These are phyloP conservation scores for Thaleichthys pacificus DNA, from an alignment of 2,797 vertebrate genomes.

Conservation along the genomic window DNA sequence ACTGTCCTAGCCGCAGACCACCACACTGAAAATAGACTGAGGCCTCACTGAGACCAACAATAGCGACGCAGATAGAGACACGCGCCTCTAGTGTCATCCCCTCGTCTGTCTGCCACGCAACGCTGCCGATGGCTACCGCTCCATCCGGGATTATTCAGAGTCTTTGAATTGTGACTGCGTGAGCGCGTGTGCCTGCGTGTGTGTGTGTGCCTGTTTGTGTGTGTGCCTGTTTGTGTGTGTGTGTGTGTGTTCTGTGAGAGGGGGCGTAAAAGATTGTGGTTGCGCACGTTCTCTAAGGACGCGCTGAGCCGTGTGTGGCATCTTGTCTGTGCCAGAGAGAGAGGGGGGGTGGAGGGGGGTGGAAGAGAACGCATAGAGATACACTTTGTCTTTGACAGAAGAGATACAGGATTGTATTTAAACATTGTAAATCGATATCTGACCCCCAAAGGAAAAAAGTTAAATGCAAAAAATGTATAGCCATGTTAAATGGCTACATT, in stretches of 20 bases:
- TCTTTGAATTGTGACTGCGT: slow-evolving; percentile 4
- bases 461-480: not conserved
- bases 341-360: not conserved
- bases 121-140: slow-evolving; percentile 23
- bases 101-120: slow-evolving; percentile 19
- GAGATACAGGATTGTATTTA: not conserved
- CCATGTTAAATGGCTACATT: not conserved
- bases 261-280: slow-evolving; percentile 19
- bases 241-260: slow-evolving; percentile 7
- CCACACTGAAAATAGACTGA: no score
- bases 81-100: slow-evolving; percentile 23
- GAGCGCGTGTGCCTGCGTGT: not conserved
- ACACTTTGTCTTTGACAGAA: not conserved
- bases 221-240: slow-evolving; percentile 14
- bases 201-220: slow-evolving; percentile 15
- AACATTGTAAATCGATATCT: not conserved
- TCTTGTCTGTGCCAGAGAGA: slow-evolving; percentile 12
- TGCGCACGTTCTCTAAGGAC: slow-evolving; percentile 28
- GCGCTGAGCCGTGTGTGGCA: slow-evolving; percentile 14
- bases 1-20: no score
- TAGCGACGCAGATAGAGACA: slow-evolving; percentile 17
- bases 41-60: slow-evolving; percentile 16
- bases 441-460: not conserved
- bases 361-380: slow-evolving; percentile 1
- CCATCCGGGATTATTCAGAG: slow-evolving; percentile 18